Conservation (phyloP, 37 sponge, comb jelly and placozoan species). For the Spongilla lacustris region DNA sequence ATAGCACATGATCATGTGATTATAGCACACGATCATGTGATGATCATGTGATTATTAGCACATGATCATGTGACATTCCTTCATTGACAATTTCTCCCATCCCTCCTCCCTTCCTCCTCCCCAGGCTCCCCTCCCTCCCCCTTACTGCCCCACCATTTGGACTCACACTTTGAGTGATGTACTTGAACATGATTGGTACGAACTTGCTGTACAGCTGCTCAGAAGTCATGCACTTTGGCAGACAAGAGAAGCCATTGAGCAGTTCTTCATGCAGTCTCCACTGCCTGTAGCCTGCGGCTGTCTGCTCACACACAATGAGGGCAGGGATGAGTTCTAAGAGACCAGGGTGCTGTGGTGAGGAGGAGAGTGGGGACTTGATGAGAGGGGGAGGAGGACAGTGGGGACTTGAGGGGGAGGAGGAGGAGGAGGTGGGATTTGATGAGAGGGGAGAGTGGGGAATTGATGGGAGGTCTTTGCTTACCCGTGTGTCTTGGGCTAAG, state of each 20-base stretch:
- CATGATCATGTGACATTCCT: too few relatives aligned
- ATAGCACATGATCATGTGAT: too few relatives aligned
- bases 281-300: slow-evolving; percentile 26
- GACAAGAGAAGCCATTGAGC: slow-evolving; percentile 15
- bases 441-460: too few relatives aligned
- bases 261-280: slow-evolving; percentile 74
- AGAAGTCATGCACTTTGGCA: slow-evolving; percentile 59
- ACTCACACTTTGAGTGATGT: slow-evolving; percentile 65
- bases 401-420: background rate
- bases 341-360: slow-evolving; percentile 61
- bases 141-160: too few relatives aligned
- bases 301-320: slow-evolving; percentile 37
- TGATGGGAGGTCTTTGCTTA: too few relatives aligned
- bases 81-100: too few relatives aligned
- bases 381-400: background rate
- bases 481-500: slow-evolving; percentile 49
- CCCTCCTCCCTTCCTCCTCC: background rate
- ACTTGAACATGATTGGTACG: slow-evolving; percentile 68
- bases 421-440: too few relatives aligned
- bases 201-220: slow-evolving; percentile 82
- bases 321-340: slow-evolving; percentile 67
- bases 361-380: background rate
- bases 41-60: too few relatives aligned
- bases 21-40: too few relatives aligned
- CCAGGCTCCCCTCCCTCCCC: too few relatives aligned